phyloP scores from a whole-genome alignment of 35 echinoderm and acorn worm genomes.

The Ophiothrix spiculata region DNA sequence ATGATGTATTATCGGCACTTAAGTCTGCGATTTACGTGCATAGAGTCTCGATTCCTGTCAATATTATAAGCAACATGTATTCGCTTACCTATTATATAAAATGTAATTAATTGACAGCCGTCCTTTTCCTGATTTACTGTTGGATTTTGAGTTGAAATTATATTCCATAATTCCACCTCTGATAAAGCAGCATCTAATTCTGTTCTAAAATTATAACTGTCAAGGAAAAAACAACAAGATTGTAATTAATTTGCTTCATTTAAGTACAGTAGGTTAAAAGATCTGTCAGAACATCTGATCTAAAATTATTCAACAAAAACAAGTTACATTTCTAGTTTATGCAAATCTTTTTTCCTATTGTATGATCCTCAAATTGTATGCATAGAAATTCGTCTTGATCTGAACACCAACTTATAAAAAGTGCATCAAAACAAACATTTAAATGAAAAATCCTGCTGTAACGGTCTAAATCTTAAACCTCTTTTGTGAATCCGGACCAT shows the following conservation, averaged over 20 bases:
- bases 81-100: slow-evolving; percentile 27
- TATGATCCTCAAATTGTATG: no score
- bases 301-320: not conserved
- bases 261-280: not conserved
- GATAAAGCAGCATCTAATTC: not conserved
- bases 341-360: not conserved
- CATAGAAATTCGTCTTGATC: no score
- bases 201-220: slow-evolving; percentile 25
- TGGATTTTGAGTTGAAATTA: not conserved
- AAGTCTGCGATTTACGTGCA: not conserved
- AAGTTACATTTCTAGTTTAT: not conserved
- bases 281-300: not conserved
- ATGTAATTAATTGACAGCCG: not conserved
- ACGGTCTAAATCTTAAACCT: no score
- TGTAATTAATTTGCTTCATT: not conserved
- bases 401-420: no score
- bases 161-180: slow-evolving; percentile 4
- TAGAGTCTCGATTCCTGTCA: not conserved
- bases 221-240: not conserved
- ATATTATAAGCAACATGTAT: not conserved
- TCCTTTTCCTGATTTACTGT: not conserved
- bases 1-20: not conserved
- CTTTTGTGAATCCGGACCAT: no score
- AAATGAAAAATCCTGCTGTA: no score
- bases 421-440: no score